Base-by-base conservation (phyloP, 2,888 invertebrate genomes). In the Cataglyphis cursor region DNA sequence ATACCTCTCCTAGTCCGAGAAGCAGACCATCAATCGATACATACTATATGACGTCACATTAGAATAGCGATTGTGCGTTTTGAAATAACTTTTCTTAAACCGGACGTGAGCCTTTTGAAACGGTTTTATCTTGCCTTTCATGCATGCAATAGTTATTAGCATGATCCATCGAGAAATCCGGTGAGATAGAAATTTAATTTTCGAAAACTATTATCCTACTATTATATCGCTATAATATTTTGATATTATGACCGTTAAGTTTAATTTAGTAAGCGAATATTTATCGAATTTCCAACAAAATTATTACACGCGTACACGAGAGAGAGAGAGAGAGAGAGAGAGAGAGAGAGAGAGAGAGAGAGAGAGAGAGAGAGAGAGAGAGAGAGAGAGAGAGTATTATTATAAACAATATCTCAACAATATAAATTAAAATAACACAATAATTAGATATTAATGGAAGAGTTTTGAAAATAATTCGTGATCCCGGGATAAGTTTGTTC, bases 21-120 rank as follows among this genome's bases (percentile, higher is more conserved):
- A 54, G n/a, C 28, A 15, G 28, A 10, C 6, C 41, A 41, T 61
- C 31, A 61, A 80, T 80, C 59, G 78, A 80, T 70, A 35, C 31
- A 48, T 68, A 70, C 70, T 80, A 35, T 64, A 61, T n/a, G 68
- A 80, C 31, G 76, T 75, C 57, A 41, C 38, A 44, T 80, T 70
- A 59, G 78, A 80, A 80, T 68, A 59, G 78, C 59, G 78, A 78
- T 78, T 78, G 57, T 78, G 78, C 59, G 59, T 78, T 68, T 78
- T 80, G 59, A 68, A 68, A 24, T 44, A 59, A 59, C 18, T 28
- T 35, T 12, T 12, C 18, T 78, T 51, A 48, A 68, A 80, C 59
- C 70, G 59, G 44, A 70, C 78, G 10, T 15, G 12, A 24, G 59
- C 12, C 28, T 31, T 78, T 78, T 68, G 44, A 78, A 59, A 59